Evolutionary conservation across 2,888 invertebrate species (phyloP), one percentile per base, ranked within the genome.

Genomic region (Gastrophysa polygoni): DNA sequence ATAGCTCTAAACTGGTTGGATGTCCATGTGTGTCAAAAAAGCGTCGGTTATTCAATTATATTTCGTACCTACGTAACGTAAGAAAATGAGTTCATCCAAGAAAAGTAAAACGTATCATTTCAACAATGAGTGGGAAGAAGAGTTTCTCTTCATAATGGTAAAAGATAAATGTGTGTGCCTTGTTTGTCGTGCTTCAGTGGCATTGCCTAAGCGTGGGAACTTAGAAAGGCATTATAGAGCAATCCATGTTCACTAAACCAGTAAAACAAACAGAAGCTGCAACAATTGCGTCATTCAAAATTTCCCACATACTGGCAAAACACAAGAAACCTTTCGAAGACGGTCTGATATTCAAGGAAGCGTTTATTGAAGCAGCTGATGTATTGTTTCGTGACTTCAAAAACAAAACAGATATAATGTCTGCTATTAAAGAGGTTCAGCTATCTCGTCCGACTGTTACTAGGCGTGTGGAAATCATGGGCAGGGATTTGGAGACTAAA

Each of bases 391-490:
- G 32, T 14, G 46, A 59, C 10, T 46, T 47, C 47, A 51, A 18
- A 34, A 4, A 38, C 14, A 38, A 38, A 38, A 38, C 47, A 49
- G 49, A 49, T 11, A 57, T 56, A 11, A 38, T 59, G 46, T 52
- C 47, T 54, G 59, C 48, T 24, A 54, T 59, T 21, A 59, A 32
- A 59, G 59, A 54, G n/a, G 1, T 54, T 47, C 54, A 54, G 34
- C 24, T 54, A 59, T 59, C 59, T 21, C 54, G 59, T 16, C 24
- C 32, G 34, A 54, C 48, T 47, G 54, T 54, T 14, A 59, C 59
- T n/a, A 59, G 59, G 46, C 32, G 54, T 47, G 18, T 59, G 7
- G 59, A 59, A 47, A 46, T 32, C 47, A 59, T 59, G 34, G 17
- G 54, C 18, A 10, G 24, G 24, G 54, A 59, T 29, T 16, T 59